A percentile compares a stretch with the other conserved stretches of the same genome.
phyloP scores from a whole-genome alignment of 2,888 invertebrate species.

The Junonia oenone region DNA sequence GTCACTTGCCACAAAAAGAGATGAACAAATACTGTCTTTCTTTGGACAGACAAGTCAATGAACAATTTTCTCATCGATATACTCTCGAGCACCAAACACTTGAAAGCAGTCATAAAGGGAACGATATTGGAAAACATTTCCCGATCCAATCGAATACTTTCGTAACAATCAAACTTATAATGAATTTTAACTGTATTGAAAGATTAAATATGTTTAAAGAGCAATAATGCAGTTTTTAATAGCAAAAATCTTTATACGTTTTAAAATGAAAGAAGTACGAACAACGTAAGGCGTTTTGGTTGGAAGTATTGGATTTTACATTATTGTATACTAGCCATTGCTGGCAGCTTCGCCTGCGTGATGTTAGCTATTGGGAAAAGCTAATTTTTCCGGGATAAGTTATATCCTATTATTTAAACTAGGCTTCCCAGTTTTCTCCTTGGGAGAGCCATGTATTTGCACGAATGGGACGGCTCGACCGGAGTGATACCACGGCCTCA shows the following conservation, averaged over 20 bases:
- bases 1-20: not conserved
- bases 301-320: too few species aligned
- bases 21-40: not conserved
- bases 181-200: not conserved
- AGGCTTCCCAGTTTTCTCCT: too few species aligned
- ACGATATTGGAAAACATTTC: not conserved
- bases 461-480: too few species aligned
- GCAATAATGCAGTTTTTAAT: not conserved
- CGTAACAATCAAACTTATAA: not conserved
- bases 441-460: too few species aligned
- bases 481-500: too few species aligned
- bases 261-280: too few species aligned
- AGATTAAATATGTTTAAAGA: not conserved
- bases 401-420: too few species aligned
- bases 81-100: not conserved
- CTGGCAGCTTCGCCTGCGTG: too few species aligned
- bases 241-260: not conserved
- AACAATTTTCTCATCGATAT: not conserved
- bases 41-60: not conserved
- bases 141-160: not conserved
- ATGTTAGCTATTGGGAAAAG: too few species aligned
- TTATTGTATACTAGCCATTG: too few species aligned
- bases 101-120: not conserved
- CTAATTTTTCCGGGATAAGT: too few species aligned
- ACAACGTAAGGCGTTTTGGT: too few species aligned